Conservation (phyloP, 2,888 invertebrate genomes). For the Parnassius mnemosyne region DNA sequence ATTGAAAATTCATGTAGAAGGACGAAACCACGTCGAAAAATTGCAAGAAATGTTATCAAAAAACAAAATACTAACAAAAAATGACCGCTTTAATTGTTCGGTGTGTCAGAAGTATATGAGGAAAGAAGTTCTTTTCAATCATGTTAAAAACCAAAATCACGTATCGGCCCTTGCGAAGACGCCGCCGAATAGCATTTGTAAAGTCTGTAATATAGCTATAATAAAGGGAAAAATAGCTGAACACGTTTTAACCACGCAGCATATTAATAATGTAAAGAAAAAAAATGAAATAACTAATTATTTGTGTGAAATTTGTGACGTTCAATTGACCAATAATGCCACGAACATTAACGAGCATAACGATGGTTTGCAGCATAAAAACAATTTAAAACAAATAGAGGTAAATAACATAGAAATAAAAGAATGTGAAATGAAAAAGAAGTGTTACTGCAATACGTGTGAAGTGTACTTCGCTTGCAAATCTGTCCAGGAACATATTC, state of each 20-base stretch:
- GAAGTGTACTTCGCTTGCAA: background rate
- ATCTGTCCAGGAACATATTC: constrained; percentile 1
- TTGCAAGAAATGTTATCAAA: background rate
- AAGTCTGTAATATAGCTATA: background rate
- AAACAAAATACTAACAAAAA: background rate
- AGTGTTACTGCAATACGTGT: constrained; percentile 15
- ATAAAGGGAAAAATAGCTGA: background rate
- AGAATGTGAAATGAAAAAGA: background rate
- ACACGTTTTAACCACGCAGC: background rate
- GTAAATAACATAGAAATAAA: background rate
- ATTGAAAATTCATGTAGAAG: constrained; percentile 1
- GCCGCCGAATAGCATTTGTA: background rate
- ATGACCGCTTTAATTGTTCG: background rate
- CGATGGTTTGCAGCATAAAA: constrained; percentile 6
- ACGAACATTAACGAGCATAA: constrained; percentile 1
- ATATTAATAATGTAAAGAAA: background rate
- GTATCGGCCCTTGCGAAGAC: background rate
- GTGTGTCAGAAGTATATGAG: background rate
- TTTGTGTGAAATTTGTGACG: background rate
- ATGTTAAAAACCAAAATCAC: background rate
- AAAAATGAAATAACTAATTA: background rate
- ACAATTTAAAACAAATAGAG: background rate
- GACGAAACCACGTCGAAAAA: background rate
- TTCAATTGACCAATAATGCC: background rate
- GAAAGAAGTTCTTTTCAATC: background rate